Conservation (phyloP, 2,888 invertebrate genomes). For the Eledone cirrhosa region DNA sequence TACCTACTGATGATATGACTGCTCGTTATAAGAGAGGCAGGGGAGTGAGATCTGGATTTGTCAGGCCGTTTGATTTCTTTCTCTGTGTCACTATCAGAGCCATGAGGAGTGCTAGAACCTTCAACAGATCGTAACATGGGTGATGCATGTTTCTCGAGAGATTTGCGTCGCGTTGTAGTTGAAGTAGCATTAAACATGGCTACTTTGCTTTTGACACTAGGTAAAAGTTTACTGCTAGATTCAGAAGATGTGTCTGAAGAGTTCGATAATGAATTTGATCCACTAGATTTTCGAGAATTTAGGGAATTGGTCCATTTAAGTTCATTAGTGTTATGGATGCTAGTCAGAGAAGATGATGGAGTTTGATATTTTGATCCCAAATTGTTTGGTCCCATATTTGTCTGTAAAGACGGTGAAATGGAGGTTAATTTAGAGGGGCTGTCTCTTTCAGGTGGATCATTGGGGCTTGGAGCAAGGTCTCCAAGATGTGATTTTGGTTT, state of each 20-base stretch:
- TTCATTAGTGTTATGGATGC: neutral
- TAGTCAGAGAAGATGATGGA: neutral
- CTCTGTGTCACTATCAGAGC: conserved; percentile 45
- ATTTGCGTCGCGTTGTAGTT: conserved; percentile 31
- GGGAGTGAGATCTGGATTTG: conserved; percentile 33
- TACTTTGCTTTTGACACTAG: conserved; percentile 48
- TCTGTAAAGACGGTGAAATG: conserved; percentile 8
- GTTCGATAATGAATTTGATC: conserved; percentile 1
- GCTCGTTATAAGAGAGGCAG: conserved; percentile 31
- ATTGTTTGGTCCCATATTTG: conserved; percentile 1
- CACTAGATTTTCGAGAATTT: neutral
- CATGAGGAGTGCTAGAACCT: conserved; percentile 37
- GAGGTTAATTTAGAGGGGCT: conserved; percentile 22
- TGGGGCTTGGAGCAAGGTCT: conserved; percentile 47
- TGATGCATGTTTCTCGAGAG: conserved; percentile 29
- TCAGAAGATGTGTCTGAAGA: conserved; percentile 23
- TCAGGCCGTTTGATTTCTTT: conserved; percentile 35
- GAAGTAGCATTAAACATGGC: conserved; percentile 41
- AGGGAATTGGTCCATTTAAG: neutral
- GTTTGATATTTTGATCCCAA: conserved; percentile 3
- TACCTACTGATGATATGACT: conserved; percentile 31
- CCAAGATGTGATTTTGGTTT: conserved; percentile 34
- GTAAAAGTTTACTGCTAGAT: conserved; percentile 35
- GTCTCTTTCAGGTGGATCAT: conserved; percentile 55
- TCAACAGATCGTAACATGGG: conserved; percentile 32